Conservation (phyloP, 2,113 vertebrate species). For the Larimichthys polyactis region DNA sequence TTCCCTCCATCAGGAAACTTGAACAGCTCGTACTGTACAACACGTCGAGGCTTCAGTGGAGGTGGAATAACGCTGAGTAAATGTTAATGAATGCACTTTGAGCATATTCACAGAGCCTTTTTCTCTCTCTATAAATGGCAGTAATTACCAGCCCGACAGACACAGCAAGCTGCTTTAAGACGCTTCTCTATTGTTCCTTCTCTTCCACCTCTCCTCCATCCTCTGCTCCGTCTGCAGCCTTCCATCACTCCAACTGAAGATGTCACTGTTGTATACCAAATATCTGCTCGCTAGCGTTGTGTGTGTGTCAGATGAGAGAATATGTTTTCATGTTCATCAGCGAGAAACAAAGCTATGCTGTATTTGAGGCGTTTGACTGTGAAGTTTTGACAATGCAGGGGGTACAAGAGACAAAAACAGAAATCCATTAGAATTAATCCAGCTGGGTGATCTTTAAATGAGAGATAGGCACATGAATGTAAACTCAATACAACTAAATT, state of each 20-base stretch:
- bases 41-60: not conserved
- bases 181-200: constrained; percentile 41
- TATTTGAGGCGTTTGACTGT: constrained; percentile 52
- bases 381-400: constrained; percentile 55
- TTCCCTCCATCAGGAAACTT: constrained; percentile 7
- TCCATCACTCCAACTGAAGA: constrained; percentile 75
- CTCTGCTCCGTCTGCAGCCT: constrained; percentile 13
- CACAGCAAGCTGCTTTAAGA: constrained; percentile 27
- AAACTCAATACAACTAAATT: constrained; percentile 7
- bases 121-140: constrained; percentile 71
- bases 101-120: constrained; percentile 59
- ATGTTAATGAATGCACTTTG: constrained; percentile 78
- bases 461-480: constrained; percentile 12
- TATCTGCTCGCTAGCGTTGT: constrained; percentile 22
- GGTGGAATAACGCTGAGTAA: constrained; percentile 62
- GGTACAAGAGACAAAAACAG: constrained; percentile 5
- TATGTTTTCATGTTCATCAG: constrained; percentile 61
- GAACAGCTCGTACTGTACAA: constrained; percentile 1
- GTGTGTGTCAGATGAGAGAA: constrained; percentile 19
- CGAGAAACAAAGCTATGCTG: constrained; percentile 58
- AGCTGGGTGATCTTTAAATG: constrained; percentile 41
- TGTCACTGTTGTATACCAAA: constrained; percentile 85
- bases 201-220: not conserved
- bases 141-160: constrained; percentile 70
- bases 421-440: constrained; percentile 37